Base-by-base conservation (phyloP, 2,113 vertebrate species). In the Petrocephalus microphthalmus region DNA sequence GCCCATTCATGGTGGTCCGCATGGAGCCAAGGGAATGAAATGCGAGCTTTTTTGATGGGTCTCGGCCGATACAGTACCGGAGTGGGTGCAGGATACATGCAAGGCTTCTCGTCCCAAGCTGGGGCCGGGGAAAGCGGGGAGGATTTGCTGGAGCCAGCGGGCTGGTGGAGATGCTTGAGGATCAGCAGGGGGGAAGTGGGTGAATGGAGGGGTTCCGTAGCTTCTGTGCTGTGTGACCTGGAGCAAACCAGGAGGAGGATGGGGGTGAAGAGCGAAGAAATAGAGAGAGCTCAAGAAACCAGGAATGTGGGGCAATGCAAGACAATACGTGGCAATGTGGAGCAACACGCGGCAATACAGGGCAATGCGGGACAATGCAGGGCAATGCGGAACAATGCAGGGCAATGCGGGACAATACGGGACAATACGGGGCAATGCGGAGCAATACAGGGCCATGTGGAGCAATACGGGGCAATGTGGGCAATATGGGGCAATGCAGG, bases 31-130 rank as follows among this genome's bases (percentile, higher is more conserved):
- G 90, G 90, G 10, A 93, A 57, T 13, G 92, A 49, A 0, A 91
- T 45, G 2, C 87, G n/a, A 42, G 85, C 64, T 53, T 74, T 91
- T 78, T 93, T 94, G 84, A 94, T 90, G 10, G 94, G 92, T 8
- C 92, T 93, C 37, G 95, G 95, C 5, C 94, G 94, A 82, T 90
- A 93, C 7, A 94, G 94, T 2, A 95, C 89, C 0, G 94, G 94
- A 5, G 92, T 49, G 0, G 93, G 93, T 78, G 93, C 53, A 5
- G 91, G 86, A 49, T 93, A 92, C 83, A 91, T 88, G 88, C 47
- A 89, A 37, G 54, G 78, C 54, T 89, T 92, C 19, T 91, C 81
- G 1, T 94, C 93, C 42, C 71, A 88, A 3, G 1, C 84, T 2
- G 0, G 11, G 42, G 85, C 84, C 17, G 90, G 85, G 2, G 90